Percentiles rank a stretch among this genome's conserved stretches.
phyloP scores from a whole-genome alignment of 2,888 invertebrate species.

The Lordiphosa fenestrarum region DNA sequence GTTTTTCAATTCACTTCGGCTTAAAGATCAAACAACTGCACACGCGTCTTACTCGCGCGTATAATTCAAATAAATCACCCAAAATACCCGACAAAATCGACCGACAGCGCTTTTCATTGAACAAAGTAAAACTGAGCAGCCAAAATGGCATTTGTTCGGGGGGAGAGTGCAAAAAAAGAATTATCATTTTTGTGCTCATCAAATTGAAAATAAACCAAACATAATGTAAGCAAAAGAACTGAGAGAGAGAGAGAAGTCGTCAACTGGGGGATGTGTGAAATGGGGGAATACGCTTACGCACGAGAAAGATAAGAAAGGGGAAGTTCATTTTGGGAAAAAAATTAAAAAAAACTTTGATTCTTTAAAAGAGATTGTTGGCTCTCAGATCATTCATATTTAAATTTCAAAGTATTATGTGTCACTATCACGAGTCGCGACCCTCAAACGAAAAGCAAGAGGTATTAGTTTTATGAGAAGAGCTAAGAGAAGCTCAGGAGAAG shows the following conservation, averaged over 20 bases:
- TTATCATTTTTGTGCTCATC: conserved; percentile 29
- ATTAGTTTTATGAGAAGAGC: too few species aligned
- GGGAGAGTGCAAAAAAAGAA: conserved; percentile 8
- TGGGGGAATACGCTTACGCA: conserved; percentile 14
- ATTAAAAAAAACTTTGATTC: too few species aligned
- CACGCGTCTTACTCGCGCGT: conserved; percentile 24
- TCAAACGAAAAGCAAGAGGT: too few species aligned
- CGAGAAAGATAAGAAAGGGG: too few species aligned
- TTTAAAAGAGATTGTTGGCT: too few species aligned
- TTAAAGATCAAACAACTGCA: conserved; percentile 34
- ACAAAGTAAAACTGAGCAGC: conserved; percentile 41
- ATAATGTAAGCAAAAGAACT: conserved; percentile 8
- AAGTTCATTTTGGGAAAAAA: too few species aligned
- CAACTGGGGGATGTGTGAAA: not conserved
- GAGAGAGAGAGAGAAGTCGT: conserved; percentile 4
- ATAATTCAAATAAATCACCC: conserved; percentile 39
- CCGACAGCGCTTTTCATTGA: conserved; percentile 49
- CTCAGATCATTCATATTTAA: too few species aligned
- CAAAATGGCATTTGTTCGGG: conserved; percentile 2
- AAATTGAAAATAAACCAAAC: conserved; percentile 29
- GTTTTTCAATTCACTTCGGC: conserved; percentile 15
- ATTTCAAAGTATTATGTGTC: too few species aligned
- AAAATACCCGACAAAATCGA: conserved; percentile 32
- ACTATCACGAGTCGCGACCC: too few species aligned
- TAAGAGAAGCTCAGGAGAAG: too few species aligned